Conservation (phyloP, 2,113 vertebrate species). For the Neolamprologus modestus region DNA sequence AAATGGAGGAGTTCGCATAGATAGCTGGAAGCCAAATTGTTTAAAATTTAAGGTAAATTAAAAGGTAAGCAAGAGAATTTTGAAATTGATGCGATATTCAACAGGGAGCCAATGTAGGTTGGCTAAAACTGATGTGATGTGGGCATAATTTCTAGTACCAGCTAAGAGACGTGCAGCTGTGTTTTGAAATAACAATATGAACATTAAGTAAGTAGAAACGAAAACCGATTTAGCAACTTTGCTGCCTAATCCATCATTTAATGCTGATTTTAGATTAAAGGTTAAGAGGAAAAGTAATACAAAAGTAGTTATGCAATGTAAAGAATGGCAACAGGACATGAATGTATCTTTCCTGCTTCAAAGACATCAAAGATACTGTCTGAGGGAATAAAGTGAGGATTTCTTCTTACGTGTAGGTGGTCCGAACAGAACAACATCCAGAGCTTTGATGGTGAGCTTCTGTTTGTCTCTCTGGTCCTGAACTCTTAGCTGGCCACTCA, state of each 20-base stretch:
- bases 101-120: neutral
- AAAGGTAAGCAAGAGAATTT: neutral
- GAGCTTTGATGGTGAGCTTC: slow-evolving; percentile 93
- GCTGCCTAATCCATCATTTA: neutral
- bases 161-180: neutral
- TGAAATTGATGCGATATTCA: neutral
- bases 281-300: neutral
- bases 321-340: neutral
- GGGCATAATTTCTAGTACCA: neutral
- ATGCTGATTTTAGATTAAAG: neutral
- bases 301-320: neutral
- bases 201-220: neutral
- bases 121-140: neutral
- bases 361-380: neutral
- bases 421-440: slow-evolving; percentile 95
- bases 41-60: neutral
- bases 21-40: neutral
- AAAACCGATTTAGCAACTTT: neutral
- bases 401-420: slow-evolving; percentile 84
- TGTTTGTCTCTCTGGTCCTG: slow-evolving; percentile 94
- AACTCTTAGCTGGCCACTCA: slow-evolving; percentile 88
- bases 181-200: neutral
- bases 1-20: neutral
- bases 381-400: neutral
- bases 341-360: neutral